Evolutionary conservation across 2,888 invertebrate genomes (phyloP), one percentile per base, ranked within the genome.

Genomic region (Ethmia dodecea): DNA sequence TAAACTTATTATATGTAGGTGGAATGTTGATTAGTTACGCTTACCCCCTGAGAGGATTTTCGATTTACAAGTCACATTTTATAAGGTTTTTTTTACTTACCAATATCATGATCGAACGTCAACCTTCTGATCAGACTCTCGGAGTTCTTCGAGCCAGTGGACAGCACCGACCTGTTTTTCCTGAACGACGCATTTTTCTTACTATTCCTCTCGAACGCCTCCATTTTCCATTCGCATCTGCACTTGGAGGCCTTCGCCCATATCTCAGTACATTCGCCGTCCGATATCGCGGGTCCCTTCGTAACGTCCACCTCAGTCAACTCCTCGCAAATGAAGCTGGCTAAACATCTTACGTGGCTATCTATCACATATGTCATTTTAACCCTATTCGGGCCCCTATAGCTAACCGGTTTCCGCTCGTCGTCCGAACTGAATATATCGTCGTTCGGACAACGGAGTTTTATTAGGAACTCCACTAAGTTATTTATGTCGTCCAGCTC

Each of bases 361-460:
- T 75, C 73, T 1, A 81, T 77, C 1, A 77, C 72, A 0, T 73
- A 61, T 0, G 63, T 64, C 36, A 72, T 39, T 37, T 63, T 76
- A 0, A 66, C 43, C 22, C 81, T 80, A 31, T 68, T 79, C 2
- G 67, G 64, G 0, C 72, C 73, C 31, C 81, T 68, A 14, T 60
- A 64, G 0, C 44, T 31, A 9, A 40, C 42, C 0, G 69, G 63
- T 38, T 73, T 74, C 5, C 72, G 63, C 28, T 88, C 88, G 31
- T 90, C 90, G 38, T 90, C 88, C 1, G 89, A 89, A 33, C 89
- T 89, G 52, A 88, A 88, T 45, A 87, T 80, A 48, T 90, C 89
- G 13, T 84, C 83, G 29, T 80, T 80, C 0, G 81, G 78, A 62
- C 80, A 78, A 0, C 78, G 60, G 1, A 84, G 50, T 33, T 83